Evolutionary conservation across 2,797 vertebrate genomes (phyloP).

Genomic region (Cygnus olor): DNA sequence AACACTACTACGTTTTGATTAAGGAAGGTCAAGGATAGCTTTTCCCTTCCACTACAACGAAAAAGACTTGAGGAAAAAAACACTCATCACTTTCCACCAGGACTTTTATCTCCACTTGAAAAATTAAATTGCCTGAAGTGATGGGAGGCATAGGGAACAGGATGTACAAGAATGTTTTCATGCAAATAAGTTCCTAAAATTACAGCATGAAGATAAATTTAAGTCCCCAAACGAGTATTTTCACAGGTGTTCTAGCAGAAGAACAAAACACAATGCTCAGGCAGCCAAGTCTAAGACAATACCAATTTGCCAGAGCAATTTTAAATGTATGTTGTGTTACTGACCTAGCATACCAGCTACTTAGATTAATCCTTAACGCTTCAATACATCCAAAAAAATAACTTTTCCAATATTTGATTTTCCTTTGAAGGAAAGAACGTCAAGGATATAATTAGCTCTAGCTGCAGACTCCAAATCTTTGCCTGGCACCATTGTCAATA

Average conservation of each 20-base stretch:
- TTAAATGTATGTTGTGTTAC: constrained; percentile 20
- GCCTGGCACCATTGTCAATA: neutral
- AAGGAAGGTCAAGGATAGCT: constrained; percentile 41
- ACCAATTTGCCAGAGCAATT: constrained; percentile 5
- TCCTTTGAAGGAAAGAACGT: constrained; percentile 32
- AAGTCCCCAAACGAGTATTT: neutral
- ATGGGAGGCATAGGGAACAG: neutral
- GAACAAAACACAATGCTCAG: neutral
- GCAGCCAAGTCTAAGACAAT: neutral
- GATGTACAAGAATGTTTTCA: neutral
- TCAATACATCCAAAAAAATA: constrained; percentile 16
- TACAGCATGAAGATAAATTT: neutral
- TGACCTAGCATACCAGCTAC: neutral
- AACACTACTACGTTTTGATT: constrained; percentile 64
- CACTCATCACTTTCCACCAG: constrained; percentile 13
- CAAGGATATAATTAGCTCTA: constrained; percentile 33
- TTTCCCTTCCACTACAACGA: neutral
- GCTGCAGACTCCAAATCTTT: neutral
- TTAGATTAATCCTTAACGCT: constrained; percentile 4
- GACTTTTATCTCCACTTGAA: constrained; percentile 15
- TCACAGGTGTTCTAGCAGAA: neutral
- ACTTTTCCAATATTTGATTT: constrained; percentile 34
- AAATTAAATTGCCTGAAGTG: constrained; percentile 16
- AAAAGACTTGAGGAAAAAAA: neutral
- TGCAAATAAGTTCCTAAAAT: neutral